Conservation (phyloP, 2,888 invertebrate species). For the Oscheius sp. region DNA sequence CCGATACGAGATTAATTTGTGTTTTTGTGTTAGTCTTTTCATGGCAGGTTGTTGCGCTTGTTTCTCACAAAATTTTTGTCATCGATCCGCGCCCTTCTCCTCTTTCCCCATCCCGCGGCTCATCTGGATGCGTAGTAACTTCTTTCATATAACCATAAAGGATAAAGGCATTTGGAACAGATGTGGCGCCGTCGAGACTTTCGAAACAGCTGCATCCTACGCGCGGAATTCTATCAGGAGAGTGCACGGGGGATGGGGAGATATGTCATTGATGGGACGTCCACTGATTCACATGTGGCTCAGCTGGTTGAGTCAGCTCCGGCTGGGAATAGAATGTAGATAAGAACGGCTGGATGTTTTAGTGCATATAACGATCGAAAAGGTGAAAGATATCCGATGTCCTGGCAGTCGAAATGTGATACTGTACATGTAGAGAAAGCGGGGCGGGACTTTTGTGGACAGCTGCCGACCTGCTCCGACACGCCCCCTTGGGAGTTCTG, state of each 20-base stretch:
- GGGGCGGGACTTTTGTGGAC: slow-evolving; percentile 10
- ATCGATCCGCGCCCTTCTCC: not conserved
- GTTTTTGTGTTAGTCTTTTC: too few relatives aligned
- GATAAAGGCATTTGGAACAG: slow-evolving; percentile 42
- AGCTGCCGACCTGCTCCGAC: not conserved
- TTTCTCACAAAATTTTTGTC: too few relatives aligned
- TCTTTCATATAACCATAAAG: slow-evolving; percentile 49
- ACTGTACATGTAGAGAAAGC: slow-evolving; percentile 6
- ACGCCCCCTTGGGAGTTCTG: not conserved
- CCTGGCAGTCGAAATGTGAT: slow-evolving; percentile 19
- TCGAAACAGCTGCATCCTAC: not conserved
- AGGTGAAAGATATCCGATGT: slow-evolving; percentile 21
- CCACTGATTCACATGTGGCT: not conserved
- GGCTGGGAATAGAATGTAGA: too few relatives aligned
- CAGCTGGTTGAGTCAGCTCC: too few relatives aligned
- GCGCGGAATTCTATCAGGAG: slow-evolving; percentile 16
- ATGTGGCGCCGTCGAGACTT: slow-evolving; percentile 24
- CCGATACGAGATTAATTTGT: too few relatives aligned
- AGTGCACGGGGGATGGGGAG: slow-evolving; percentile 3
- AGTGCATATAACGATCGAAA: too few relatives aligned
- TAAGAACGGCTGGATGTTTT: too few relatives aligned
- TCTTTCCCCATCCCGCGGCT: not conserved
- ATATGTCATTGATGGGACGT: not conserved
- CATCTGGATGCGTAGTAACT: slow-evolving; percentile 24
- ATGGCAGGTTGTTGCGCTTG: too few relatives aligned